Conservation (phyloP, 2,888 invertebrate species). For the Drosophila vallismaia region DNA sequence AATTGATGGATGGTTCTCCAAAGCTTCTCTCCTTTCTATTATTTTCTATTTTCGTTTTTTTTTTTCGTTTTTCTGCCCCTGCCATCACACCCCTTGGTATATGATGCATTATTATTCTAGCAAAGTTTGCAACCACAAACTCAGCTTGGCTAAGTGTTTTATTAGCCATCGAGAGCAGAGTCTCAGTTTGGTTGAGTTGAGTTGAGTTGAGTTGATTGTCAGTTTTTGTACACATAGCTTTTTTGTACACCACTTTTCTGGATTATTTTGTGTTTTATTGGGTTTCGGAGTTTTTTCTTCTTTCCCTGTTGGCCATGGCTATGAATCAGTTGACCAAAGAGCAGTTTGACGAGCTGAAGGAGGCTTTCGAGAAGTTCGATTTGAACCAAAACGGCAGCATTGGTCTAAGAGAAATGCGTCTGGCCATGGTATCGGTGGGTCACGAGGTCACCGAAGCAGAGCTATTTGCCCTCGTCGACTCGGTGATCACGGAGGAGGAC, state of each 20-base stretch:
- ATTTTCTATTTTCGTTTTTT: neutral
- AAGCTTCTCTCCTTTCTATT: constrained; percentile 17
- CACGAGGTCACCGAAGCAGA: constrained; percentile 99
- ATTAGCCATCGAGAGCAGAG: constrained; percentile 59
- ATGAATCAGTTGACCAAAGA: constrained; percentile 91
- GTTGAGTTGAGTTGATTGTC: constrained; percentile 59
- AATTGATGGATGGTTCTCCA: constrained; percentile 71
- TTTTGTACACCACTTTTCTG: constrained; percentile 20
- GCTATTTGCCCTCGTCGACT: constrained; percentile 99
- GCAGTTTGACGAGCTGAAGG: constrained; percentile 99
- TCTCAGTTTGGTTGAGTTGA: constrained; percentile 38
- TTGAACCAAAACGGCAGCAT: constrained; percentile 99
- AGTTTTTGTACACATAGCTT: constrained; percentile 41
- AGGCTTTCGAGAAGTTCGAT: constrained; percentile 99
- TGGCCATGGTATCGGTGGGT: constrained; percentile 98
- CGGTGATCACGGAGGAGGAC: constrained; percentile 89
- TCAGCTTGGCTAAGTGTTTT: constrained; percentile 70
- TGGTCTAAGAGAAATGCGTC: constrained; percentile 98
- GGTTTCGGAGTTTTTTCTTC: neutral
- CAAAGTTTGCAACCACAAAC: constrained; percentile 42
- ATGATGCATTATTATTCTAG: constrained; percentile 72
- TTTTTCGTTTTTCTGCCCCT: constrained; percentile 2
- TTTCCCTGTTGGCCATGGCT: neutral
- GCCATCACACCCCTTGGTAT: constrained; percentile 25
- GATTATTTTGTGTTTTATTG: constrained; percentile 15